Evolutionary conservation across 2,113 vertebrate genomes (phyloP).

Genomic region (Phylloscopus trochiloides): DNA sequence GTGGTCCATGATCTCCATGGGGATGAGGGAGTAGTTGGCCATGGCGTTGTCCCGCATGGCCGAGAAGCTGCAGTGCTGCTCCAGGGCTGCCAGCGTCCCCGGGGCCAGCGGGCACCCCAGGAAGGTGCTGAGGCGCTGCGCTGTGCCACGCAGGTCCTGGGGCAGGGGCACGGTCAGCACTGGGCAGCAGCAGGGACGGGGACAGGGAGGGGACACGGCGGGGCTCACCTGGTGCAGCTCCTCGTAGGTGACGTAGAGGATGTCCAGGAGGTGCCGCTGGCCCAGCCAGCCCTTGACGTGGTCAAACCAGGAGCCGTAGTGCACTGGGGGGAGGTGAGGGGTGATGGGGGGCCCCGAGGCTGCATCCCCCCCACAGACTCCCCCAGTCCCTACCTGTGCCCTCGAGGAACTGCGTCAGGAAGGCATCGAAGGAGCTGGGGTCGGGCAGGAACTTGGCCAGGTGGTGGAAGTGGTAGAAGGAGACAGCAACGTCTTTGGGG

Average conservation of each 20-base stretch:
- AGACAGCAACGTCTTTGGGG: conserved; percentile 84
- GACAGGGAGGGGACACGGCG: rapidly evolving
- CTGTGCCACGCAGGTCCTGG: conserved; percentile 72
- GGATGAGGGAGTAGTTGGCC: conserved; percentile 79
- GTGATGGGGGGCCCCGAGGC: rapidly evolving
- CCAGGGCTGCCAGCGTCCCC: conserved; percentile 60
- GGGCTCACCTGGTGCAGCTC: conserved; percentile 79
- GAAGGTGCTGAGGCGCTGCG: conserved; percentile 73
- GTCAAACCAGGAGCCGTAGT: conserved; percentile 86
- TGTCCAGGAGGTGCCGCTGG: conserved; percentile 60
- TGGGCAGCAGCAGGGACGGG: rapidly evolving
- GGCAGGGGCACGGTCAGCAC: not conserved
- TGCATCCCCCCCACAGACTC: rapidly evolving
- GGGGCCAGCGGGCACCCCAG: conserved; percentile 70
- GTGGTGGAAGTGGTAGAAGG: conserved; percentile 84
- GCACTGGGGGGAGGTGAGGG: conserved; percentile 50
- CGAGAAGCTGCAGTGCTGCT: conserved; percentile 77
- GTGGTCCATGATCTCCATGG: conserved; percentile 80
- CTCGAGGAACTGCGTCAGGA: conserved; percentile 75
- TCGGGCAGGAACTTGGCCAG: conserved; percentile 84
- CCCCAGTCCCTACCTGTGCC: conserved; percentile 70
- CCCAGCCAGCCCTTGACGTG: conserved; percentile 83
- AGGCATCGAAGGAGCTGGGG: conserved; percentile 71
- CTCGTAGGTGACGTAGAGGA: conserved; percentile 82
- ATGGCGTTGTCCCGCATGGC: conserved; percentile 82